A percentile compares a stretch with the other conserved stretches of the same genome.
These are phyloP conservation scores for Stenoptilia bipunctidactyla DNA, from an alignment of 2,888 invertebrate species.

Conservation along the genomic window DNA sequence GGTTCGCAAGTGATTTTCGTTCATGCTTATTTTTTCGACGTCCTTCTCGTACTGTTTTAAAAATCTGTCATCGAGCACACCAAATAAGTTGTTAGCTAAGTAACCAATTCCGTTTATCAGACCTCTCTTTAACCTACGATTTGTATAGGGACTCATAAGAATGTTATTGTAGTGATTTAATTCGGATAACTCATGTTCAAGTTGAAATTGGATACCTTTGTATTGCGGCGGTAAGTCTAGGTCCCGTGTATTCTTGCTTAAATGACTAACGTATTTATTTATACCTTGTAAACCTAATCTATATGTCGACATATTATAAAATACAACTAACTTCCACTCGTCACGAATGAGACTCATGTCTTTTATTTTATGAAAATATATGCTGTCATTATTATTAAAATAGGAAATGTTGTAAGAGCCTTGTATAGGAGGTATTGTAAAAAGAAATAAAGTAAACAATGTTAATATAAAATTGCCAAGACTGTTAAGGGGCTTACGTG, in stretches of 20 bases:
- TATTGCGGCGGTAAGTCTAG: background rate
- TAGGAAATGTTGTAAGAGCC: background rate
- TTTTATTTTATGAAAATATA: constrained; percentile 6
- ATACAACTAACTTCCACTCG: constrained; percentile 7
- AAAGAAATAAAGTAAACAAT: background rate
- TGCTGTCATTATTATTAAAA: constrained; percentile 2
- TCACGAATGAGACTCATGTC: constrained; percentile 4
- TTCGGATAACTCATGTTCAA: constrained; percentile 1
- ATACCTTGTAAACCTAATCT: constrained; percentile 3
- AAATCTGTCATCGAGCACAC: constrained; percentile 5
- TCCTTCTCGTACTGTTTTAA: constrained; percentile 3
- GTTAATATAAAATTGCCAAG: background rate
- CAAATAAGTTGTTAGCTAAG: constrained; percentile 4
- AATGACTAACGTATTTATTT: constrained; percentile 3
- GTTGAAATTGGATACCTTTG: background rate
- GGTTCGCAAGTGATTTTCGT: background rate
- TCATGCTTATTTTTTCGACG: background rate
- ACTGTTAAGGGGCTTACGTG: too few species aligned
- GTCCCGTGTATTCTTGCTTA: background rate
- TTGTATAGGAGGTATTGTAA: background rate
- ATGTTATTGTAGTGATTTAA: background rate
- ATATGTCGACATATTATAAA: constrained; percentile 7
- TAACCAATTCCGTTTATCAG: constrained; percentile 6
- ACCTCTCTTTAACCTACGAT: background rate
- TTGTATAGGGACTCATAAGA: background rate